Conservation (phyloP, 2,113 vertebrate species). For the Eolophus roseicapilla region DNA sequence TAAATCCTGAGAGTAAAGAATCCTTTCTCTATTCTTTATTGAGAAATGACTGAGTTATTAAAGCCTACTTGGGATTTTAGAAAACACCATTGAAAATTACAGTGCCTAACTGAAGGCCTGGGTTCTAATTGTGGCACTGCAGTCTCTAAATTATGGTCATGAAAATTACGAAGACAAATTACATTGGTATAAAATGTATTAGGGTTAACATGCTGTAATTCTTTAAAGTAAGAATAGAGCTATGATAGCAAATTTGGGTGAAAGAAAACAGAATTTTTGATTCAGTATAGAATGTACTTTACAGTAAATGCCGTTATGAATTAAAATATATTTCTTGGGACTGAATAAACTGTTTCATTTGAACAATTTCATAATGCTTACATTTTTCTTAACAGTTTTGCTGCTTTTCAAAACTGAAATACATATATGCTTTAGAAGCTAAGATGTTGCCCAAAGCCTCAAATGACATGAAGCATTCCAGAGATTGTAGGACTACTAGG, state of each 20-base stretch:
- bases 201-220: not conserved
- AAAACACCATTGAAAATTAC: conserved; percentile 34
- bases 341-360: not conserved
- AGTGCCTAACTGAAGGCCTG: not conserved
- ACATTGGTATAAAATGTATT: not conserved
- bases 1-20: not conserved
- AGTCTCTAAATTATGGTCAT: not conserved
- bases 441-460: not conserved
- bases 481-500: accelerated
- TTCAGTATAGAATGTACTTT: not conserved
- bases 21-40: not conserved
- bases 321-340: not conserved
- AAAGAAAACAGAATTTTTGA: not conserved
- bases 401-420: not conserved
- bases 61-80: conserved; percentile 21
- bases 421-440: not conserved
- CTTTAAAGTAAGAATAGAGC: not conserved
- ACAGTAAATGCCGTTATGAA: not conserved
- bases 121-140: not conserved
- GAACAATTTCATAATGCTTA: not conserved
- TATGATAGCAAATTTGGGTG: not conserved
- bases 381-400: not conserved
- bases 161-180: not conserved
- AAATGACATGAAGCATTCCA: accelerated
- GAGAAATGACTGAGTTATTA: conserved; percentile 44